Conservation (phyloP, 1,140 invertebrate genomes). For the Drosophila rufa region DNA sequence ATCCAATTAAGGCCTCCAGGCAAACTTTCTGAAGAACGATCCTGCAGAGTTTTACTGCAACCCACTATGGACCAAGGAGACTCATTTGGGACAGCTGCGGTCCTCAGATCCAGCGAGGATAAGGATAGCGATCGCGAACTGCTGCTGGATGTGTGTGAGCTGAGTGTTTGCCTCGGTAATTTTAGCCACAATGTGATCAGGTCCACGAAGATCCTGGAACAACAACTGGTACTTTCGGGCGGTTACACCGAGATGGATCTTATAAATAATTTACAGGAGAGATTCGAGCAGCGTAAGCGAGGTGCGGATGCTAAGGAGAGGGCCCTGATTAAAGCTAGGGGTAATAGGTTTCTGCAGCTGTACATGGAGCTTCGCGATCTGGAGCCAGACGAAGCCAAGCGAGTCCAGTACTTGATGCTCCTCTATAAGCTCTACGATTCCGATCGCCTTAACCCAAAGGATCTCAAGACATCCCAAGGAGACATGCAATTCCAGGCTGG, state of each 20-base stretch:
- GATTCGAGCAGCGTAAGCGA: neutral
- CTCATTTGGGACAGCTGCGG: neutral
- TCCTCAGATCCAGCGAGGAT: neutral
- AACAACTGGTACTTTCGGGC: neutral
- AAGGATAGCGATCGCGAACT: constrained; percentile 5
- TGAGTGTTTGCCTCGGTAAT: constrained; percentile 25
- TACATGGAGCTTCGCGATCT: constrained; percentile 26
- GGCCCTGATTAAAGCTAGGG: neutral
- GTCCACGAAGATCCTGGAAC: neutral
- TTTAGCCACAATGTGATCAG: constrained; percentile 3
- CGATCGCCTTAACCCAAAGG: neutral
- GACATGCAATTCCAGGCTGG: constrained; percentile 9
- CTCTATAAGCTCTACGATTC: constrained; percentile 30
- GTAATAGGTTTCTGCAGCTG: constrained; percentile 36
- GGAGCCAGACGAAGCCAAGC: constrained; percentile 2
- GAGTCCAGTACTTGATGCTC: constrained; percentile 11
- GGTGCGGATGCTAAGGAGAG: neutral
- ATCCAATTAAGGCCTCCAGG: neutral
- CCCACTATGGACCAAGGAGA: neutral
- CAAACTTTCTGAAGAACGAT: neutral
- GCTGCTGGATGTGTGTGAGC: constrained; percentile 5
- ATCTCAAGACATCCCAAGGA: neutral
- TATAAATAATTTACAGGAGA: constrained; percentile 15
- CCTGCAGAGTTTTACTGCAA: neutral
- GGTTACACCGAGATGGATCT: constrained; percentile 1